phyloP scores from a whole-genome alignment of 2,888 invertebrate genomes.

The Silvanus unidentatus region DNA sequence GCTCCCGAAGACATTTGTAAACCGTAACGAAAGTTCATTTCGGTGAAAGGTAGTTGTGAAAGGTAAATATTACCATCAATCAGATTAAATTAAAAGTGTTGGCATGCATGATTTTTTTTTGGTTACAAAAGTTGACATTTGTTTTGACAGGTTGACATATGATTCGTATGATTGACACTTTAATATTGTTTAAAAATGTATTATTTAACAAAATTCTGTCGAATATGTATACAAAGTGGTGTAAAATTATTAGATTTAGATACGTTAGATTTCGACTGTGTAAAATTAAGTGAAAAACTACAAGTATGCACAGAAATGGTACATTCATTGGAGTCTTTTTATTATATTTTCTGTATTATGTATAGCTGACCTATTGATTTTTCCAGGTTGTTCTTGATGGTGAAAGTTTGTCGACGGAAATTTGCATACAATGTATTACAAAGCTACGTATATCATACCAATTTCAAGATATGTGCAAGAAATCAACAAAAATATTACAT shows the following conservation, averaged over 20 bases:
- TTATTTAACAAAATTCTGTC: conserved; percentile 43
- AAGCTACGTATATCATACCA: conserved; percentile 42
- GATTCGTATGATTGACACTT: conserved; percentile 44
- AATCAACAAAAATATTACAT: conserved; percentile 39
- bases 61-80: too few relatives aligned
- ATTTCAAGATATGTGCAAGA: conserved; percentile 41
- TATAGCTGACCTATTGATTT: conserved; percentile 43
- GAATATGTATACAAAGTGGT: conserved; percentile 41
- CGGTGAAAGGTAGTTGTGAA: too few relatives aligned
- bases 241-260: conserved; percentile 39
- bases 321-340: conserved; percentile 23
- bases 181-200: conserved; percentile 38
- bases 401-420: conserved; percentile 39
- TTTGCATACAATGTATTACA: conserved; percentile 40
- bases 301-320: conserved; percentile 43
- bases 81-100: too few relatives aligned
- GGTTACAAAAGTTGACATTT: conserved; percentile 15
- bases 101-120: neutral
- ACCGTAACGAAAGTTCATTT: too few relatives aligned
- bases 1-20: too few relatives aligned
- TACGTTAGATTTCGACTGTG: conserved; percentile 37
- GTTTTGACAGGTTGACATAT: conserved; percentile 41
- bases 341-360: conserved; percentile 20
- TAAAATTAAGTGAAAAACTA: conserved; percentile 43
- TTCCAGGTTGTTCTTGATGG: conserved; percentile 39